phyloP scores from a whole-genome alignment of 2,888 invertebrate genomes.

The Brachylomia viminalis region DNA sequence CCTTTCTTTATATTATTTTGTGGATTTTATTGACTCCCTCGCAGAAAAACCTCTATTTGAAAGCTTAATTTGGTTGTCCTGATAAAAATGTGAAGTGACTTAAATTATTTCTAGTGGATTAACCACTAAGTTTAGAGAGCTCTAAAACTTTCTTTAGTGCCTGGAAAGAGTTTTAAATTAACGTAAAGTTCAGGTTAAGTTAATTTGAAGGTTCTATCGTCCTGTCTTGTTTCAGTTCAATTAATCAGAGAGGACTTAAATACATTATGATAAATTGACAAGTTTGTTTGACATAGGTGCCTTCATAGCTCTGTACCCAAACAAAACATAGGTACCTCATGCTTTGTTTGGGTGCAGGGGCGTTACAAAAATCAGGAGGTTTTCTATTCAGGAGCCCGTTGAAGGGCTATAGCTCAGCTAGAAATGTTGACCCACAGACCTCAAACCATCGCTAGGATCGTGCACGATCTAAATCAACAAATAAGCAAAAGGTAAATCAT shows the following conservation, averaged over 20 bases:
- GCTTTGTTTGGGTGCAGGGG: no score
- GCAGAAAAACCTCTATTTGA: neutral
- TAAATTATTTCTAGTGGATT: neutral
- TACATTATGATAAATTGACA: neutral
- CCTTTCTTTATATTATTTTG: neutral
- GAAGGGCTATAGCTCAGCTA: neutral
- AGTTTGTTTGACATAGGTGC: no score
- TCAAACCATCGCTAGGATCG: neutral
- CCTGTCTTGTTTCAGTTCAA: neutral
- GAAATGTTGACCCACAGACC: neutral
- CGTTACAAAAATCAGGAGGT: no score
- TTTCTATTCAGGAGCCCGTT: neutral
- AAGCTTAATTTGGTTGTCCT: neutral
- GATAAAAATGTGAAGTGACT: neutral
- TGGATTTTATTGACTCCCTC: neutral
- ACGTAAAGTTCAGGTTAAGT: neutral
- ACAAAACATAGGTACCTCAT: no score
- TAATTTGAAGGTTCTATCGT: neutral
- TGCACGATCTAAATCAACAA: conserved; percentile 6
- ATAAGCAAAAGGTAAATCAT: no score
- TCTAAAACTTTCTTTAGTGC: neutral
- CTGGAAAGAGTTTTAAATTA: neutral
- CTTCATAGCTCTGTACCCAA: no score
- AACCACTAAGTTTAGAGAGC: neutral
- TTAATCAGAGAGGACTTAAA: neutral